Conservation (phyloP, 2,113 vertebrate species). For the Gyps fulvus region DNA sequence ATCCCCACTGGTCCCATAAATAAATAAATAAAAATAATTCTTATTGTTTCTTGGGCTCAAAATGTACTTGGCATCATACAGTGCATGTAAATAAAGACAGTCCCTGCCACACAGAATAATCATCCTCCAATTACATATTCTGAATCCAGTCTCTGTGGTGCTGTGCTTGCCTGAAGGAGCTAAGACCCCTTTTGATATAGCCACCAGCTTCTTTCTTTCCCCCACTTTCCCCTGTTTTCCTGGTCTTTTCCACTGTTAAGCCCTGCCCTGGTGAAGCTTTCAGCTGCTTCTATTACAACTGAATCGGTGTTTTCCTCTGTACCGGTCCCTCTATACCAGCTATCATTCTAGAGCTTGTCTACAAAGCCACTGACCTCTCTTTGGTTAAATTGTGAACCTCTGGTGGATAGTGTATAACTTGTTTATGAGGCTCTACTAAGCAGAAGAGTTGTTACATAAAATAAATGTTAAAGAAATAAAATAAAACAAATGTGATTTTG, state of each 20-base stretch:
- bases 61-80: neutral
- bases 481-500: neutral
- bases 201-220: neutral
- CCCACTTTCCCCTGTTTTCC: neutral
- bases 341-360: neutral
- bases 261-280: neutral
- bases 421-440: neutral
- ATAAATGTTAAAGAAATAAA: neutral
- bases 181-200: neutral
- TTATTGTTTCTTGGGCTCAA: neutral
- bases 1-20: neutral
- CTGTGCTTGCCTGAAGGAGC: neutral
- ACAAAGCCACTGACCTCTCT: neutral
- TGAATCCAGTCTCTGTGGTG: neutral
- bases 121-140: neutral
- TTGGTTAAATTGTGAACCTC: neutral
- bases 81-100: neutral
- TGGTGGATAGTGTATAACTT: neutral
- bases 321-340: rapidly evolving
- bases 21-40: neutral
- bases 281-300: neutral
- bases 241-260: neutral
- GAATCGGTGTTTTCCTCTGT: neutral
- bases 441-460: neutral
- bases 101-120: neutral